Conservation (phyloP, 2,113 vertebrate genomes). For the Climacteris rufus region DNA sequence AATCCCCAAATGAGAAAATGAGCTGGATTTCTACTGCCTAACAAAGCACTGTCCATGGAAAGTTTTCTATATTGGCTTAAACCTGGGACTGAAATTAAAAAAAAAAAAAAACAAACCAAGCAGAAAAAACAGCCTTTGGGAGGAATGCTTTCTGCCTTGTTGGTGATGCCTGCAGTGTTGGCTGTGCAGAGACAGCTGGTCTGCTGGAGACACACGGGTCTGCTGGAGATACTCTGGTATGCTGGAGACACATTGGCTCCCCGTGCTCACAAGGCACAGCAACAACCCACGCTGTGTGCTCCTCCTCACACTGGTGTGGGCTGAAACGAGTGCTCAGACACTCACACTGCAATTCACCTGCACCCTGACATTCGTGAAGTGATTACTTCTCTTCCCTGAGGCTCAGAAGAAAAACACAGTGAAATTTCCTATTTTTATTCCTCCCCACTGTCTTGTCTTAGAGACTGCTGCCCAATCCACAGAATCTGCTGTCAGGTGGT, state of each 20-base stretch:
- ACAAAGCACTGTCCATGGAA: neutral
- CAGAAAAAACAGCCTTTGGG: neutral
- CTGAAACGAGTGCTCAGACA: neutral
- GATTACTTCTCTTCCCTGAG: neutral
- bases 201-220: neutral
- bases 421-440: neutral
- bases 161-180: neutral
- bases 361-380: neutral
- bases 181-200: neutral
- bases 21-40: neutral
- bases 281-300: neutral
- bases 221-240: neutral
- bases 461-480: neutral
- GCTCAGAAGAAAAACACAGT: neutral
- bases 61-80: neutral
- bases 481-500: neutral
- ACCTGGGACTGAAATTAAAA: neutral
- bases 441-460: neutral
- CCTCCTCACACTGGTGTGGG: neutral
- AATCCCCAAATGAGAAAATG: neutral
- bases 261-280: neutral
- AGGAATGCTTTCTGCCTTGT: neutral
- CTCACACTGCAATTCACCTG: neutral
- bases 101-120: neutral
- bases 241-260: constrained; percentile 17